phyloP scores from a whole-genome alignment of 2,888 invertebrate genomes.

The Cerastis rubricosa region DNA sequence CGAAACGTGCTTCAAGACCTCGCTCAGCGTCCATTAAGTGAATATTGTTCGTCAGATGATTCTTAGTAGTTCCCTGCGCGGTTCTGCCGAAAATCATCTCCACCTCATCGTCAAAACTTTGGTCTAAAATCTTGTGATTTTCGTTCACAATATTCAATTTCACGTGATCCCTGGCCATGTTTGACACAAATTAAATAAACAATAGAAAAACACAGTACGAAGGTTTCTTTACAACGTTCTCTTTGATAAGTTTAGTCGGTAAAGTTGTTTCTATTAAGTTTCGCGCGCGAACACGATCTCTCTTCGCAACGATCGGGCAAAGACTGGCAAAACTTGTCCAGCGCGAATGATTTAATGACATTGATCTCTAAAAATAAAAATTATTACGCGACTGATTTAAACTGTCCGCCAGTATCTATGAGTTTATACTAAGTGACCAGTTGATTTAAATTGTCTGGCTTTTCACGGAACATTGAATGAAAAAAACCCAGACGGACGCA shows the following conservation, averaged over 20 bases:
- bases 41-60: conserved; percentile 68
- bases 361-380: conserved; percentile 76
- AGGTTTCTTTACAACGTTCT: conserved; percentile 34
- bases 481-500: conserved; percentile 36
- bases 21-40: conserved; percentile 26
- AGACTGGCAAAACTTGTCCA: conserved; percentile 42
- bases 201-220: conserved; percentile 13
- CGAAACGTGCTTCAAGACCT: conserved; percentile 36
- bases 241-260: conserved; percentile 25
- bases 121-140: conserved; percentile 64
- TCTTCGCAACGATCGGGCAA: conserved; percentile 13
- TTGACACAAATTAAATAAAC: conserved; percentile 48
- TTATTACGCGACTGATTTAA: conserved; percentile 48
- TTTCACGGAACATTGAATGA: conserved; percentile 7
- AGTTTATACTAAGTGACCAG: background rate
- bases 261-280: background rate
- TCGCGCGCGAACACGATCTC: conserved; percentile 30
- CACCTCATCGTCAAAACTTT: conserved; percentile 73
- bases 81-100: conserved; percentile 83
- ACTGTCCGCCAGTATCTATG: background rate
- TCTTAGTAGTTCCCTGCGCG: conserved; percentile 68
- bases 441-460: background rate
- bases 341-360: conserved; percentile 67
- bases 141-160: conserved; percentile 73
- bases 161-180: conserved; percentile 69